phyloP scores from a whole-genome alignment of 2,113 vertebrate species.

The Spilogale gracilis region DNA sequence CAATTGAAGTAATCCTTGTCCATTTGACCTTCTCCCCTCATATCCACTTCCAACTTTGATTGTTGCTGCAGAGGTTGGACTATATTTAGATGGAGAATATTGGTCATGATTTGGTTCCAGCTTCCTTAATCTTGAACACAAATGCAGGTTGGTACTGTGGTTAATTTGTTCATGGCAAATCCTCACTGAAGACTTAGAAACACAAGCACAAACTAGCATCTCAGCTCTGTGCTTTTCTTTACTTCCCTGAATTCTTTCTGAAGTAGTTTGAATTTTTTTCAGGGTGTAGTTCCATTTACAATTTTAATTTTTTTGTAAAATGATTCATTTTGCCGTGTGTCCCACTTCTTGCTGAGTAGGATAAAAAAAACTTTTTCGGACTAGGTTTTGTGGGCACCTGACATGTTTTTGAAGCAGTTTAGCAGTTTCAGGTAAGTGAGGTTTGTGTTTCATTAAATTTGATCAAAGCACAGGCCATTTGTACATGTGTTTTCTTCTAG shows the following conservation, averaged over 20 bases:
- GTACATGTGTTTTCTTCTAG: slow-evolving; percentile 15
- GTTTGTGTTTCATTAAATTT: background rate
- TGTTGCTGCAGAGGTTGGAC: background rate
- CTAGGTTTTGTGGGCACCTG: slow-evolving; percentile 7
- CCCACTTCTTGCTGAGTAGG: slow-evolving; percentile 53
- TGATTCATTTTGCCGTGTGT: background rate
- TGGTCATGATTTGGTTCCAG: background rate
- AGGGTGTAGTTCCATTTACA: background rate
- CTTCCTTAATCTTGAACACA: background rate
- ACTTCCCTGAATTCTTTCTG: background rate
- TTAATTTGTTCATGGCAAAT: background rate
- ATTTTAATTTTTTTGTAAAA: background rate
- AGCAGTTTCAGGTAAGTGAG: slow-evolving; percentile 49
- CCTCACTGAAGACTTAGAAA: background rate
- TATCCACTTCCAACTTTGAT: background rate
- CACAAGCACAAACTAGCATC: background rate
- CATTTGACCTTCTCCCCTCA: background rate
- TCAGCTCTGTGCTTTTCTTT: background rate
- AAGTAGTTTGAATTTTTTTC: slow-evolving; percentile 9
- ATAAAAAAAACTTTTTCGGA: background rate
- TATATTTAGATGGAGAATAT: background rate
- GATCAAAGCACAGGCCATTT: slow-evolving; percentile 30
- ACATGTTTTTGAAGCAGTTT: slow-evolving; percentile 64
- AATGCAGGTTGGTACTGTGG: too few species aligned
- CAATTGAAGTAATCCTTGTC: background rate